A percentile compares a stretch with the other conserved stretches of the same genome.
Evolutionary conservation across 2,113 vertebrate species (phyloP).

Genomic region (Chaetodon trifascialis): DNA sequence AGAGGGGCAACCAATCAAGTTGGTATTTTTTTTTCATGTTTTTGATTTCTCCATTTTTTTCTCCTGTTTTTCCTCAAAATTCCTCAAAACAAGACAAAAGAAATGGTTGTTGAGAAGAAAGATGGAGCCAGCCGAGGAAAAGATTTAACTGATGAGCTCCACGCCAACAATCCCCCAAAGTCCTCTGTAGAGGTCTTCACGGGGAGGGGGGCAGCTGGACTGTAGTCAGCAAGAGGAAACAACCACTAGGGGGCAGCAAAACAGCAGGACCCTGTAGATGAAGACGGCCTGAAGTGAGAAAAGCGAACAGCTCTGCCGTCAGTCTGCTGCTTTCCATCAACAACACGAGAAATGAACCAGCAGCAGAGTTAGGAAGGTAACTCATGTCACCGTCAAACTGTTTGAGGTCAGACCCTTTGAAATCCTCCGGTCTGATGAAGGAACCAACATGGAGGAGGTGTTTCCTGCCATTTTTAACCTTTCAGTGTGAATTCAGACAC

Average conservation of each 20-base stretch:
- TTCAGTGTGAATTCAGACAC: too few relatives aligned
- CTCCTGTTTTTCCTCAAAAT: slow-evolving; percentile 12
- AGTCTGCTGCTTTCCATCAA: not conserved
- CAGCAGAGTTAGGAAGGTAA: slow-evolving; percentile 30
- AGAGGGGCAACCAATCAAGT: slow-evolving; percentile 80
- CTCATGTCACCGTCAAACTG: not conserved
- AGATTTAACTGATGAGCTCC: not conserved
- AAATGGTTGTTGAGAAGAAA: not conserved
- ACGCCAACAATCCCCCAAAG: not conserved
- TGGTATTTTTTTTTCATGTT: slow-evolving; percentile 63
- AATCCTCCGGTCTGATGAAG: too few relatives aligned
- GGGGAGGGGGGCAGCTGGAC: not conserved
- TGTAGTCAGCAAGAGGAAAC: not conserved
- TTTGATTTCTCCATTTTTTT: slow-evolving; percentile 42
- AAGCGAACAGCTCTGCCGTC: slow-evolving; percentile 3
- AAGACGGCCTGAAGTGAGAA: not conserved
- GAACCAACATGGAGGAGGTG: too few relatives aligned
- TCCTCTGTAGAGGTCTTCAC: not conserved
- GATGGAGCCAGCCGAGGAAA: not conserved
- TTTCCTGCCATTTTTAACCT: too few relatives aligned
- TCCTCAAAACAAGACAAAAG: not conserved
- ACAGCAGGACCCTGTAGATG: not conserved
- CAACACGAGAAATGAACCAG: not conserved
- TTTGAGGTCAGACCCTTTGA: not conserved
- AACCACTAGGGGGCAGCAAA: slow-evolving; percentile 60